Evolutionary conservation across 37 sponge, comb jelly and placozoan species (phyloP), one percentile per base, ranked within the genome.

Genomic region (Hormiphora californensis): DNA sequence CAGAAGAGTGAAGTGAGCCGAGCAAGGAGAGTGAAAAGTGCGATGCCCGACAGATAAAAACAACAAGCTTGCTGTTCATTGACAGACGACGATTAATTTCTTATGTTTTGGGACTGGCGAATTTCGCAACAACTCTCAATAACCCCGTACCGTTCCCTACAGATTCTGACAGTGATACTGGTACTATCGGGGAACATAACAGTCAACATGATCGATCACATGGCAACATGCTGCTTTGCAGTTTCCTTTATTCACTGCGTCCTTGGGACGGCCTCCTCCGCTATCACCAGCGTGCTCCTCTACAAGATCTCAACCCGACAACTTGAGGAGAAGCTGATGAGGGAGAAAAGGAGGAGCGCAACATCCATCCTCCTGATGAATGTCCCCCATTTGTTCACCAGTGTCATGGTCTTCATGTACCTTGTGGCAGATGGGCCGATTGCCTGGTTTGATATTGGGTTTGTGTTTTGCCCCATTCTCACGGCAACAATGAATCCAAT

Each of bases 291-390:
- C 27, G 35, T 73, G 11, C 4, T 33, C 28, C 32, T 73, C 81
- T 73, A 73, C 44, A 39, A 2, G 81, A 27, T 9, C 11, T 32
- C 35, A 23, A 8, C 7, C 44, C 19, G 81, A 7, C 27, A 33
- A 28, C 46, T 43, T 22, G 23, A 57, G 21, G 59, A 57, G 28
- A 4, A 57, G 21, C 25, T 73, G 46, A 36, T 33, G 1, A 1
- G 44, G 44, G 81, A 73, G 46, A 73, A 73, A 21, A 25, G 5
- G 44, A 73, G 25, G 12, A 33, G 81, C 21, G 35, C 32, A 22
- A 41, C 43, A n/a, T 43, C 81, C 43, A 73, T 73, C 81, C 44
- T 73, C 12, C 43, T 73, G 81, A 73, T 73, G 81, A 73, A 73
- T 36, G 46, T 73, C 2, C 81, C 81, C 0, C 81, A 73, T 30